These are phyloP conservation scores for Zoanthus sansibaricus DNA, from an alignment of 92 coral and sea anemone genomes.

Conservation along the genomic window DNA sequence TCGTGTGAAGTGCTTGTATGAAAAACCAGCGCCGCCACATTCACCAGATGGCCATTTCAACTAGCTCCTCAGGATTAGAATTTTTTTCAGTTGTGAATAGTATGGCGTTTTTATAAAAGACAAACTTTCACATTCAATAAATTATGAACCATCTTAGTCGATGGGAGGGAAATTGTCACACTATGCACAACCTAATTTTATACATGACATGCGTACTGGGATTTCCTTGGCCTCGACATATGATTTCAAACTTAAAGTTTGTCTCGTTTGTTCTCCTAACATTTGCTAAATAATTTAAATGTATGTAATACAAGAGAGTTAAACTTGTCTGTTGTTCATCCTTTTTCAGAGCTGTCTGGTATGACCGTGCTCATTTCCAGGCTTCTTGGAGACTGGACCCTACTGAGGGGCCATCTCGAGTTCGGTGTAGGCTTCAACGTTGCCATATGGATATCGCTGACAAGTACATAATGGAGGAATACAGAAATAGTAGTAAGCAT, in stretches of 20 bases:
- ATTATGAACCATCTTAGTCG: not conserved
- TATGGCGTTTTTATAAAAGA: too few relatives aligned
- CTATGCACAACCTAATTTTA: not conserved
- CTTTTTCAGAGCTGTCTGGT: slow-evolving; percentile 87
- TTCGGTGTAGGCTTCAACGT: slow-evolving; percentile 94
- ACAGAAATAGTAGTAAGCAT: slow-evolving; percentile 75
- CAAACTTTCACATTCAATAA: not conserved
- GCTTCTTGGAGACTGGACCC: slow-evolving; percentile 97
- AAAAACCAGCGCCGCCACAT: too few relatives aligned
- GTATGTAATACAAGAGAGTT: not conserved
- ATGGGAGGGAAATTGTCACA: not conserved
- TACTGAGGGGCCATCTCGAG: slow-evolving; percentile 96
- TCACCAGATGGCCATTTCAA: too few relatives aligned
- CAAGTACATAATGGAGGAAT: slow-evolving; percentile 83
- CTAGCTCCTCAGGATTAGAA: too few relatives aligned
- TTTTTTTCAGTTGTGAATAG: too few relatives aligned
- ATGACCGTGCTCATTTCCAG: slow-evolving; percentile 85
- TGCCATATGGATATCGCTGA: slow-evolving; percentile 87
- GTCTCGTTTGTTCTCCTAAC: too few relatives aligned
- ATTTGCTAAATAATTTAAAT: too few relatives aligned
- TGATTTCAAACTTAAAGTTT: too few relatives aligned
- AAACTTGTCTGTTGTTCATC: not conserved
- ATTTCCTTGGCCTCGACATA: too few relatives aligned
- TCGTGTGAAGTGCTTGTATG: too few relatives aligned
- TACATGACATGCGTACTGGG: too few relatives aligned